Percentiles rank a stretch among this genome's conserved stretches.
Evolutionary conservation across 2,113 vertebrate genomes (phyloP).

Genomic region (Alces alces): DNA sequence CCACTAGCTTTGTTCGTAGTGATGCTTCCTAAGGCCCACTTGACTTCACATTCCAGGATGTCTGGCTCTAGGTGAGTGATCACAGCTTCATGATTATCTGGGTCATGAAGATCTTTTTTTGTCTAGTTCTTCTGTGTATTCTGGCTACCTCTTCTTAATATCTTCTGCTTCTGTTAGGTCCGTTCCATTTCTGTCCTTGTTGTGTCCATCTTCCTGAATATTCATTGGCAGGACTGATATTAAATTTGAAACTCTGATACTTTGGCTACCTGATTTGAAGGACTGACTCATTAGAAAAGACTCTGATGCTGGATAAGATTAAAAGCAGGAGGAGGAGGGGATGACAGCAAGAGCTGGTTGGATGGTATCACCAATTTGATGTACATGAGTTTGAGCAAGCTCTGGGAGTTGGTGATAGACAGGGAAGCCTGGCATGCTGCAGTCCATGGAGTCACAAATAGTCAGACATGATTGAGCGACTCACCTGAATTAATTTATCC

Average conservation of each 20-base stretch:
- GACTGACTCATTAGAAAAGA: neutral
- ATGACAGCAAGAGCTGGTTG: rapidly evolving
- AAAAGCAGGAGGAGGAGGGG: neutral
- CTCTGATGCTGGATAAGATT: neutral
- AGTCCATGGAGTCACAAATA: neutral
- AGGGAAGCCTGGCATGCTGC: rapidly evolving
- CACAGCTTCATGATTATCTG: neutral
- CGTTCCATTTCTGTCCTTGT: neutral
- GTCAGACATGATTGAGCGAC: neutral
- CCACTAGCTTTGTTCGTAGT: neutral
- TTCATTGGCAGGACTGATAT: neutral
- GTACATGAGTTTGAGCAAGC: neutral
- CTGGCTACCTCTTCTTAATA: neutral
- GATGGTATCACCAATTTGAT: neutral
- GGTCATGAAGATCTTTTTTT: neutral
- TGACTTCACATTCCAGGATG: neutral
- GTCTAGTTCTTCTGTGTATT: neutral
- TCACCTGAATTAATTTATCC: neutral
- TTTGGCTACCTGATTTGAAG: neutral
- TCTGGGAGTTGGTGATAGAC: neutral
- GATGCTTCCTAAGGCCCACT: neutral
- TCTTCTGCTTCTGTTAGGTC: neutral
- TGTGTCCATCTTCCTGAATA: neutral
- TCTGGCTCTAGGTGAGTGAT: neutral
- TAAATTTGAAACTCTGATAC: neutral